Conservation (phyloP, 1,140 invertebrate genomes). For the Drosophila parvula region DNA sequence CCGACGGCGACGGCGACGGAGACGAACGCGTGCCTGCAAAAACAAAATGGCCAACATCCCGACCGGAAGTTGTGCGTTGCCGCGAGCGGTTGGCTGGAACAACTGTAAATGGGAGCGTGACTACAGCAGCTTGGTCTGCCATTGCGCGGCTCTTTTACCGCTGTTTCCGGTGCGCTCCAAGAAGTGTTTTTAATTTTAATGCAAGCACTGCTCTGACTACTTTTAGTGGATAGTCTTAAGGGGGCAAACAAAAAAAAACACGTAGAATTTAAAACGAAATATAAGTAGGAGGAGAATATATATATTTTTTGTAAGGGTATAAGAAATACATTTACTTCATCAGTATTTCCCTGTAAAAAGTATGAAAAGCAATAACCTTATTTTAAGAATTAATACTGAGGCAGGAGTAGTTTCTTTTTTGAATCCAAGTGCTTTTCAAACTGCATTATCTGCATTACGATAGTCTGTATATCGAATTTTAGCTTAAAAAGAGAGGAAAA, state of each 20-base stretch:
- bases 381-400: neutral
- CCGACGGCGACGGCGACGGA: slow-evolving; percentile 13
- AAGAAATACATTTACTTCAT: neutral
- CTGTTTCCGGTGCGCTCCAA: slow-evolving; percentile 63
- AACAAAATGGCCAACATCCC: slow-evolving; percentile 76
- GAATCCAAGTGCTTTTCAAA: neutral
- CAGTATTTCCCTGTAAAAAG: neutral
- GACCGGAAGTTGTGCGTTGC: slow-evolving; percentile 65
- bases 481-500: too few relatives aligned
- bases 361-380: too few relatives aligned
- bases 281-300: neutral
- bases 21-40: slow-evolving; percentile 58
- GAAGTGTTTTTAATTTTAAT: slow-evolving; percentile 80
- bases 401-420: neutral
- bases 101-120: slow-evolving; percentile 46
- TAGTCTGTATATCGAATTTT: neutral
- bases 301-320: neutral
- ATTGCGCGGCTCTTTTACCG: slow-evolving; percentile 66
- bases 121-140: slow-evolving; percentile 30
- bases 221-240: slow-evolving; percentile 14
- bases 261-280: neutral
- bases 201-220: slow-evolving; percentile 50
- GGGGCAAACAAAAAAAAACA: neutral
- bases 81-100: slow-evolving; percentile 42
- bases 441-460: too few relatives aligned